Evolutionary conservation across 2,888 invertebrate species (phyloP).

Genomic region (Hofmannophila pseudospretella): DNA sequence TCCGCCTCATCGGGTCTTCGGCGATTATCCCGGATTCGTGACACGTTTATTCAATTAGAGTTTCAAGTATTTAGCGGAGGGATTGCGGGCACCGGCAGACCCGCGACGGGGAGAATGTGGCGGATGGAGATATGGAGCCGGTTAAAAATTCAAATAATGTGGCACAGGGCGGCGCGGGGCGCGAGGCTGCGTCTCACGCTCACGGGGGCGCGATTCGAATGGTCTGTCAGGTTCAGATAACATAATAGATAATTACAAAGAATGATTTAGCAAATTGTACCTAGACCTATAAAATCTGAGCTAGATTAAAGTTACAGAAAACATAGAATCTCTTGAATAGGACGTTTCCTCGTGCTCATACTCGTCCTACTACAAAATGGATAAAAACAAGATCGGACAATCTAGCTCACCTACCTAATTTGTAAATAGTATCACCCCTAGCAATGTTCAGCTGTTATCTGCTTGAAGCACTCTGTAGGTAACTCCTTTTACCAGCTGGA

Average conservation of each 20-base stretch:
- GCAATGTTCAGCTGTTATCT: too few relatives aligned
- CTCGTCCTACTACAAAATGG: too few relatives aligned
- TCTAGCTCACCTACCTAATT: too few relatives aligned
- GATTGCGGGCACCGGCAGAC: not conserved
- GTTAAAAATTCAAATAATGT: constrained; percentile 25
- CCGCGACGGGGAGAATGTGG: constrained; percentile 16
- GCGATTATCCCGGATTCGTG: constrained; percentile 47
- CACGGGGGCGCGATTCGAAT: not conserved
- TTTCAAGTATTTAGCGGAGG: constrained; percentile 49
- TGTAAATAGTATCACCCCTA: too few relatives aligned
- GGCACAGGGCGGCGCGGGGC: constrained; percentile 5
- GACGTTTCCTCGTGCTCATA: too few relatives aligned
- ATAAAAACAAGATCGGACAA: too few relatives aligned
- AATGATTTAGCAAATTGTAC: too few relatives aligned
- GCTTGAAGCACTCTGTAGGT: too few relatives aligned
- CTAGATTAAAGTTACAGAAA: too few relatives aligned
- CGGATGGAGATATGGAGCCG: constrained; percentile 25
- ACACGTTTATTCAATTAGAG: constrained; percentile 65
- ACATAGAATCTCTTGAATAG: too few relatives aligned
- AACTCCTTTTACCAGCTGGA: too few relatives aligned
- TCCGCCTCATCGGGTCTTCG: constrained; percentile 34
- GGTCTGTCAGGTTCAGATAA: not conserved
- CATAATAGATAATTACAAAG: not conserved
- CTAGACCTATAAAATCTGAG: too few relatives aligned
- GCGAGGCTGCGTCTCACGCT: not conserved